Base-by-base conservation (phyloP, 2,797 vertebrate genomes). In the Lophotriccus pileatus region DNA sequence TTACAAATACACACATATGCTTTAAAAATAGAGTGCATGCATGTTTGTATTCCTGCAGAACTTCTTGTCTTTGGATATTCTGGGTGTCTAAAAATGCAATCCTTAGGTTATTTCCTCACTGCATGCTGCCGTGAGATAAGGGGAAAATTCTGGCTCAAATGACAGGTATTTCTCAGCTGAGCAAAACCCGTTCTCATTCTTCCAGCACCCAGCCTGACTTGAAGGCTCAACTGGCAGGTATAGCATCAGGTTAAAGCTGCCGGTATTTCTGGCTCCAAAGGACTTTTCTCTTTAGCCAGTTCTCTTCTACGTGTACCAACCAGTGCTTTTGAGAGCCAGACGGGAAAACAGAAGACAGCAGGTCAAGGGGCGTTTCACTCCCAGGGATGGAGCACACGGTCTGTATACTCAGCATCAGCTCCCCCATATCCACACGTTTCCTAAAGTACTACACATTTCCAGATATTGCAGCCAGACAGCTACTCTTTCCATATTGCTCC, bases 391-490 rank as follows among this genome's bases (percentile, higher is more conserved):
- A 87, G 24, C 17, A 30, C 6, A 16, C 14, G 53, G 11, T 9
- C 21, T 20, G 16, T 7, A 66, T 2, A 8, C 8, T 30, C 60
- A 46, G 52, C 1, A 0, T 6, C 41, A 63, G 28, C 19, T 37
- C 41, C 32, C 17, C 36, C 0, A 0, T 34, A 47, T 4, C n/a
- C 39, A 68, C 12, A 39, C 14, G 3, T 44, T 27, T 52, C 43
- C 55, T 36, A 0, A 68, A 63, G 25, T 10, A 28, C 17, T 28
- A 53, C 19, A 12, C 2, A 0, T 41, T 36, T 46, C 50, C 76
- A 79, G 24, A 44, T 1, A 2, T 1, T 56, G 34, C 56, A 84
- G 22, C 19, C 69, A 67, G 34, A 27, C 36, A 77, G 14, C 60
- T 55, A 10, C 10, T 44, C 37, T 70, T 53, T 46, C 75, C 44